These are phyloP conservation scores for Dryobota labecula DNA, from an alignment of 2,888 invertebrate genomes.

Conservation along the genomic window DNA sequence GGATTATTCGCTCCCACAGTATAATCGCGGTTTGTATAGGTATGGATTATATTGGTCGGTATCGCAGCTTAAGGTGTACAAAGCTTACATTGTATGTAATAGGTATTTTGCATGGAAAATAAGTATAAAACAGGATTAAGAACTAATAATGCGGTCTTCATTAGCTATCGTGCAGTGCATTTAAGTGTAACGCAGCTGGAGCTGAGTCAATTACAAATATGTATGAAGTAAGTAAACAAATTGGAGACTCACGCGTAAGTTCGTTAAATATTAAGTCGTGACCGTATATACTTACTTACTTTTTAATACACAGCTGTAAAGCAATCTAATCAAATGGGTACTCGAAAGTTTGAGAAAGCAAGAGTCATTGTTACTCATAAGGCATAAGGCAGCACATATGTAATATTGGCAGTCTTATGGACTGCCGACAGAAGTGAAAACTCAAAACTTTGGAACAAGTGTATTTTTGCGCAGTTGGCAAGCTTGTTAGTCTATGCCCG, in stretches of 20 bases:
- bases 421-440: too few species aligned
- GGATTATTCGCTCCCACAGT: conserved; percentile 18
- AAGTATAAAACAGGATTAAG: conserved; percentile 15
- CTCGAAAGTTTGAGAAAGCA: too few species aligned
- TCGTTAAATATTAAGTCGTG: too few species aligned
- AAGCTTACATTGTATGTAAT: conserved; percentile 16
- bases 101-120: conserved; percentile 12
- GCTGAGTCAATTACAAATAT: background rate
- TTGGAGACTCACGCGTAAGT: background rate
- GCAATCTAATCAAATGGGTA: too few species aligned
- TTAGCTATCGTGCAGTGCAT: background rate
- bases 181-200: background rate
- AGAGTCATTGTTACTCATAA: too few species aligned
- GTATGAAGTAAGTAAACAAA: background rate
- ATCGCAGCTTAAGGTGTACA: conserved; percentile 8
- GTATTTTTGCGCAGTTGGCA: too few species aligned
- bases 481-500: too few species aligned
- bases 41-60: conserved; percentile 10
- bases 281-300: too few species aligned
- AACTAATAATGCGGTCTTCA: background rate
- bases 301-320: too few species aligned
- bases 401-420: too few species aligned
- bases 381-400: too few species aligned
- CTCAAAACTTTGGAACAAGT: too few species aligned
- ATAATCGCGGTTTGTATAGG: conserved; percentile 5